Evolutionary conservation across 64 coral and sea anemone species (phyloP), one percentile per base, ranked within the genome.

Genomic region (Montipora foliosa): DNA sequence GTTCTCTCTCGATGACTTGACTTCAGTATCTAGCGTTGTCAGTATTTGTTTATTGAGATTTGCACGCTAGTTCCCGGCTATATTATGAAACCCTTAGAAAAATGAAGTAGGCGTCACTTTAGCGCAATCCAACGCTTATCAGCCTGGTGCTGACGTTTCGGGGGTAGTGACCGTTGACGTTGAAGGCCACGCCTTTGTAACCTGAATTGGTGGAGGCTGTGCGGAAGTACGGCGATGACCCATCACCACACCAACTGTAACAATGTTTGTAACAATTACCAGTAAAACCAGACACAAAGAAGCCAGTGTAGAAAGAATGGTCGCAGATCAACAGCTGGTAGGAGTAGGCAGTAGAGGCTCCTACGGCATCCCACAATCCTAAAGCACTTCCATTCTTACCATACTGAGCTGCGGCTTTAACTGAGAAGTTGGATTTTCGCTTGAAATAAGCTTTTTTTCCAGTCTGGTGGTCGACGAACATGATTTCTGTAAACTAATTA

Each of bases 291-390:
- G 72, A 77, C 57, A 89, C 20, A 0, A 89, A 60, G 55, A 89
- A 89, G 71, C 72, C 87, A 3, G 49, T 7, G 3, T 60, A 89
- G 25, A 89, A 89, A 0, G 44, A 14, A 19, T 5, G 0, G 48
- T 89, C 87, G 11, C 87, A 89, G 12, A 89, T 89, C 57, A 89
- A 37, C 49, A 89, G 87, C 50, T 89, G 87, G n/a, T 89, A 89
- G 5, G 49, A 61, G 59, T 44, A 60, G 8, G 49, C 16, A 44
- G 14, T 60, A 20, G 6, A 5, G 13, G 74, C 16, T 77, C 52
- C 87, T 5, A 89, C 49, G 8, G 69, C 87, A 48, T 78, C 25
- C 87, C 72, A 89, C 44, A 89, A 89, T 89, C 72, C 87, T 20
- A 53, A 46, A 1, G 72, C 20, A 44, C 25, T 13, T 37, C 46